Conservation (phyloP, 2,888 invertebrate genomes). For the Mythimna impura region DNA sequence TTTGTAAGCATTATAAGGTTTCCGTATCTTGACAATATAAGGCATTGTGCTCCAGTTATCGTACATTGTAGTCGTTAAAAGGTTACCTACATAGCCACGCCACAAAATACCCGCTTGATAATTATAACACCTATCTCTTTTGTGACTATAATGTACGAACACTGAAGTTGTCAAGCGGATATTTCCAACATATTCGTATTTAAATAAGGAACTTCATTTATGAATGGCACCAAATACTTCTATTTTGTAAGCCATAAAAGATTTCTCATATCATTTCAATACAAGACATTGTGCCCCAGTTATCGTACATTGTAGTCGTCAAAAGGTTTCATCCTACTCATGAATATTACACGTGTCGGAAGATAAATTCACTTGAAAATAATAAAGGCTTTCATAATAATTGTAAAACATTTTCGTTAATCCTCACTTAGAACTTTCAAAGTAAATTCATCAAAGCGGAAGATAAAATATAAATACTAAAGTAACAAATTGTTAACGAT, state of each 20-base stretch:
- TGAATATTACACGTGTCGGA: background rate
- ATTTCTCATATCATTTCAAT: background rate
- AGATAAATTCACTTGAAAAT: background rate
- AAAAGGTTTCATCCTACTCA: background rate
- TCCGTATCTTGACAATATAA: background rate
- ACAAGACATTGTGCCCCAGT: background rate
- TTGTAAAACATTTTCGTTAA: slow-evolving; percentile 8
- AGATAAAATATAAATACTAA: slow-evolving; percentile 38
- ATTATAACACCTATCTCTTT: no score
- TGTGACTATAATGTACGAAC: no score
- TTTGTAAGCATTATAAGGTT: background rate
- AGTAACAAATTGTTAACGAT: slow-evolving; percentile 55
- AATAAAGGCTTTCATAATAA: background rate
- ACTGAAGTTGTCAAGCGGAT: no score
- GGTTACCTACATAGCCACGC: background rate
- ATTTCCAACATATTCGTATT: no score
- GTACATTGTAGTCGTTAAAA: background rate
- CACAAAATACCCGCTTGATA: no score
- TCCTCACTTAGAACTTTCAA: slow-evolving; percentile 14
- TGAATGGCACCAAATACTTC: background rate
- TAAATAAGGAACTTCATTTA: no score
- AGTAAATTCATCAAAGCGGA: slow-evolving; percentile 29
- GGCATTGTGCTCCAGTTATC: background rate
- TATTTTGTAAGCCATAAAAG: background rate
- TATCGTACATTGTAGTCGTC: background rate